Conservation (phyloP, 2,888 invertebrate genomes). For the Pantelozetes paolii region DNA sequence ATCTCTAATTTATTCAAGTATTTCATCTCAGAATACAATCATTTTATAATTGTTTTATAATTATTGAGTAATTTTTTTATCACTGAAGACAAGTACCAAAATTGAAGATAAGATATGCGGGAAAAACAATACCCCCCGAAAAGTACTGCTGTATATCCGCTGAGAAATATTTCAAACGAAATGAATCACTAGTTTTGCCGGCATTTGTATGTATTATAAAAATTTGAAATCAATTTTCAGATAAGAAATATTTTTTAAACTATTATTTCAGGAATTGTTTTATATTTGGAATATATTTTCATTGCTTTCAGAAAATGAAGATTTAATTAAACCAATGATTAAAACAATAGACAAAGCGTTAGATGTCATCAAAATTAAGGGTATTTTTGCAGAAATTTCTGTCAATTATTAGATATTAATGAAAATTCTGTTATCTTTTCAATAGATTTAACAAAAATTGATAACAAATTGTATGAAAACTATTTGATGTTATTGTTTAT, state of each 20-base stretch:
- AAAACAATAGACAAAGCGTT: constrained; percentile 50
- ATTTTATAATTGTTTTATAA: neutral
- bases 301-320: constrained; percentile 68
- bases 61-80: neutral
- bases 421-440: neutral
- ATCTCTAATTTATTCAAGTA: constrained; percentile 51
- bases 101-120: constrained; percentile 83
- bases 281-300: constrained; percentile 90
- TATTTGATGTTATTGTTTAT: constrained; percentile 60
- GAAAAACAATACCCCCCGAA: constrained; percentile 93
- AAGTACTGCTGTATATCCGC: constrained; percentile 88
- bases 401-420: too few species aligned
- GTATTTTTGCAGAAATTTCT: too few species aligned
- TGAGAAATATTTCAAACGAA: constrained; percentile 70
- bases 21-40: neutral
- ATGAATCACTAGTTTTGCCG: constrained; percentile 69
- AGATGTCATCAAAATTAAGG: neutral
- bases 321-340: constrained; percentile 53
- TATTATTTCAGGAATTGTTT: constrained; percentile 65
- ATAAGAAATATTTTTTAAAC: too few species aligned
- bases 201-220: constrained; percentile 62
- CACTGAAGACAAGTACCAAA: constrained; percentile 60
- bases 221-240: neutral
- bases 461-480: constrained; percentile 25
- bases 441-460: neutral